These are phyloP conservation scores for Chrysopilus asiliformis DNA, from an alignment of 2,888 invertebrate species.

Conservation along the genomic window DNA sequence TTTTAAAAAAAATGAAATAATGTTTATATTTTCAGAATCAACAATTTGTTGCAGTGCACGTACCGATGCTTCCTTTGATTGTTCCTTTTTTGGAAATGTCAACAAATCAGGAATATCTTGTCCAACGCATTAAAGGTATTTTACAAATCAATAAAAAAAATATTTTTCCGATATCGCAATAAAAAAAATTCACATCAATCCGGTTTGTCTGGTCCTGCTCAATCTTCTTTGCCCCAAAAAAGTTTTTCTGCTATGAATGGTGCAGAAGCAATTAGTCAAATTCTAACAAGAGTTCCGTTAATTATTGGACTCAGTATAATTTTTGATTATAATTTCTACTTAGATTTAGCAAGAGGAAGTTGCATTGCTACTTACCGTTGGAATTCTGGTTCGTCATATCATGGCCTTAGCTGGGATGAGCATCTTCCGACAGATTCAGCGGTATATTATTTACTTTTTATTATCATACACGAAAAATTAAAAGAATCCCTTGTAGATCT, in stretches of 20 bases:
- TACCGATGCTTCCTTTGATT: conserved; percentile 39
- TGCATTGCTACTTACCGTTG: conserved; percentile 82
- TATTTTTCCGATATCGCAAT: background rate
- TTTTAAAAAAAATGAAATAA: no score
- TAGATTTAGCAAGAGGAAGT: conserved; percentile 65
- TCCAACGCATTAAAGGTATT: conserved; percentile 54
- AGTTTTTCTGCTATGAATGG: no score
- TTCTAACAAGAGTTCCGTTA: conserved; percentile 6
- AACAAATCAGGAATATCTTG: conserved; percentile 74
- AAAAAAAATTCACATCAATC: background rate
- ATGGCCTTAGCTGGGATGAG: conserved; percentile 67
- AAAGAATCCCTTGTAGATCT: conserved; percentile 43
- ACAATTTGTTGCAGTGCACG: conserved; percentile 29
- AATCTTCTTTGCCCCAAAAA: no score
- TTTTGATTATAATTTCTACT: no score
- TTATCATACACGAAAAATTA: conserved; percentile 3
- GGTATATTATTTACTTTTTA: conserved; percentile 35
- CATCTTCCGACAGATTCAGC: conserved; percentile 78
- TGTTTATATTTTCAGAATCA: conserved; percentile 25
- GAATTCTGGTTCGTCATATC: conserved; percentile 64
- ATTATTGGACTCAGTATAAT: background rate
- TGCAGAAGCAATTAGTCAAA: no score
- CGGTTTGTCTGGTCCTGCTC: background rate
- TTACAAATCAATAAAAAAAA: background rate
- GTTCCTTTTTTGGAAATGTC: conserved; percentile 72